phyloP scores from a whole-genome alignment of 1,140 invertebrate species.

The Medauroidea extradentata region DNA sequence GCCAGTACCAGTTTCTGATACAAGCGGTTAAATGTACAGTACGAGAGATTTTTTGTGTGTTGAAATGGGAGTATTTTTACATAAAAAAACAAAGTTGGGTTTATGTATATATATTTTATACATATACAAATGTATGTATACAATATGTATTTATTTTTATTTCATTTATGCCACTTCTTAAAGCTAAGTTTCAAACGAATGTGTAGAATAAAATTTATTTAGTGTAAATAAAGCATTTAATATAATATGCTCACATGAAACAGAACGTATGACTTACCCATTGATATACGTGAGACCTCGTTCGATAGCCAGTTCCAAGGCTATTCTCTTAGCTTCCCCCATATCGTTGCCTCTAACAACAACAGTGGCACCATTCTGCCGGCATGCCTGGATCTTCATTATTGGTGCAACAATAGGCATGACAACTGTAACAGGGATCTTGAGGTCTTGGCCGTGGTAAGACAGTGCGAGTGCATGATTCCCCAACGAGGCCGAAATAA shows the following conservation, averaged over 20 bases:
- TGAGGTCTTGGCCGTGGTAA: constrained; percentile 78
- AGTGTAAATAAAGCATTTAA: too few relatives aligned
- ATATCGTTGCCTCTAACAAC: constrained; percentile 81
- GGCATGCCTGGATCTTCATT: constrained; percentile 89
- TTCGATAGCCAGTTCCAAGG: constrained; percentile 69
- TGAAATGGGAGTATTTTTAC: too few relatives aligned
- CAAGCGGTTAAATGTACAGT: too few relatives aligned
- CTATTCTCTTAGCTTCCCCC: constrained; percentile 75
- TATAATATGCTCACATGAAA: background rate
- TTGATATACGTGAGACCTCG: constrained; percentile 76
- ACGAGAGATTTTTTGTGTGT: too few relatives aligned
- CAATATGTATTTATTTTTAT: too few relatives aligned
- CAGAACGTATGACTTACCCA: constrained; percentile 54
- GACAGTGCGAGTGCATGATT: constrained; percentile 87
- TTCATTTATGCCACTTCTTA: too few relatives aligned
- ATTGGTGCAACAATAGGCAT: constrained; percentile 90
- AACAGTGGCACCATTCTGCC: constrained; percentile 77
- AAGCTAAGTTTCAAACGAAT: too few relatives aligned
- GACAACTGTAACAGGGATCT: constrained; percentile 84
- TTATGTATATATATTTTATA: too few relatives aligned
- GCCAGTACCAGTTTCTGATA: too few relatives aligned
- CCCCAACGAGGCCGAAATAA: constrained; percentile 88
- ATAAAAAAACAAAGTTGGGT: too few relatives aligned
- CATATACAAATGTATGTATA: too few relatives aligned
- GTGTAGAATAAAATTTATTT: too few relatives aligned